phyloP scores from a whole-genome alignment of 2,888 invertebrate genomes.

The Polymixis flavicincta region DNA sequence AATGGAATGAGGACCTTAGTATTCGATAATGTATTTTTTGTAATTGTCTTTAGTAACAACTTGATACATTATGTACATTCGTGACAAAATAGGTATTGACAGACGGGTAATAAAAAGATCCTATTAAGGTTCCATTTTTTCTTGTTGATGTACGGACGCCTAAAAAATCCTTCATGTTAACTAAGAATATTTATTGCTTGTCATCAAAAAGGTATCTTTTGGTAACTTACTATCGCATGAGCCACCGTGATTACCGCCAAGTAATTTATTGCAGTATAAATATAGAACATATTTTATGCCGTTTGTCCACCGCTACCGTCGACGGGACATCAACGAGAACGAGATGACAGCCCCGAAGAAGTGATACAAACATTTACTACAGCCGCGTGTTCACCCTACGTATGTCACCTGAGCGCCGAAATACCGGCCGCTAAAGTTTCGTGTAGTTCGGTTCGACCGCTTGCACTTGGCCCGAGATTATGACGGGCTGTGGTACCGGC shows the following conservation, averaged over 20 bases:
- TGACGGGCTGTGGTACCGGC: too few relatives aligned
- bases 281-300: background rate
- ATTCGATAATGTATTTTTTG: background rate
- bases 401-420: too few relatives aligned
- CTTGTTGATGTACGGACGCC: background rate
- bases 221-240: background rate
- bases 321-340: background rate
- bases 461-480: too few relatives aligned
- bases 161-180: background rate
- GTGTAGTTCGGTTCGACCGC: too few relatives aligned
- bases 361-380: background rate
- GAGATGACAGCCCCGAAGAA: background rate
- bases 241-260: background rate
- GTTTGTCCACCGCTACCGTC: background rate
- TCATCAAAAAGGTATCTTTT: constrained; percentile 16
- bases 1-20: background rate
- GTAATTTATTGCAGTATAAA: background rate
- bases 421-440: too few relatives aligned
- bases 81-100: background rate
- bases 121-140: background rate
- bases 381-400: background rate
- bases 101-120: background rate
- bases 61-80: background rate
- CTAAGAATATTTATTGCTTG: background rate
- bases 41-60: background rate